Conservation (phyloP, 2,113 vertebrate genomes). For the Vombatus ursinus region DNA sequence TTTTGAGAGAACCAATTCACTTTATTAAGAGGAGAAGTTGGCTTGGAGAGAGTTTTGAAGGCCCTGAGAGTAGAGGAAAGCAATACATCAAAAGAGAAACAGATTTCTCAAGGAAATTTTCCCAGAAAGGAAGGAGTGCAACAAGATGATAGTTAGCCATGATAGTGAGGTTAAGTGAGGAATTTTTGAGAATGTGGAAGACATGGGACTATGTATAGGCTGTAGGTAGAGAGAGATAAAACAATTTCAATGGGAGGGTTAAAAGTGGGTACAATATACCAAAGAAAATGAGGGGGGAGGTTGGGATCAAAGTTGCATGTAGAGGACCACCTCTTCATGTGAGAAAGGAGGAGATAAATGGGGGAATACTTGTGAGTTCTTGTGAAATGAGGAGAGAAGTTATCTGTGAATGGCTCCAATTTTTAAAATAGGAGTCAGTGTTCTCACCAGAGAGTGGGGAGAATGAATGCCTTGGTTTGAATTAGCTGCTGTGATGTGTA, state of each 20-base stretch:
- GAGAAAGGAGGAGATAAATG: too few relatives aligned
- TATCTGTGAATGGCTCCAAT: neutral
- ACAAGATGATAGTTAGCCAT: neutral
- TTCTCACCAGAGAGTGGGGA: neutral
- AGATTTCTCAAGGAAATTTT: neutral
- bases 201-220: neutral
- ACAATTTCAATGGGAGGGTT: neutral
- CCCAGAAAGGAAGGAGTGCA: neutral
- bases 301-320: neutral
- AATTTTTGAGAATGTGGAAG: neutral
- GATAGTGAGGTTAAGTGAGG: neutral
- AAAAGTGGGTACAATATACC: too few relatives aligned
- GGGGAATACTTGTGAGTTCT: neutral
- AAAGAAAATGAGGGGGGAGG: too few relatives aligned
- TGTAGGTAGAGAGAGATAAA: neutral
- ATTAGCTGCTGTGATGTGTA: neutral
- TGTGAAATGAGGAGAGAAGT: neutral
- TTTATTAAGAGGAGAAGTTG: neutral
- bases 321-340: neutral
- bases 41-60: neutral
- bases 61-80: neutral
- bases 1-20: neutral
- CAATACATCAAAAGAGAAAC: too few relatives aligned
- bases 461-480: neutral
- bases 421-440: neutral